Evolutionary conservation across 2,888 invertebrate genomes (phyloP).

Genomic region (Dioctria linearis): DNA sequence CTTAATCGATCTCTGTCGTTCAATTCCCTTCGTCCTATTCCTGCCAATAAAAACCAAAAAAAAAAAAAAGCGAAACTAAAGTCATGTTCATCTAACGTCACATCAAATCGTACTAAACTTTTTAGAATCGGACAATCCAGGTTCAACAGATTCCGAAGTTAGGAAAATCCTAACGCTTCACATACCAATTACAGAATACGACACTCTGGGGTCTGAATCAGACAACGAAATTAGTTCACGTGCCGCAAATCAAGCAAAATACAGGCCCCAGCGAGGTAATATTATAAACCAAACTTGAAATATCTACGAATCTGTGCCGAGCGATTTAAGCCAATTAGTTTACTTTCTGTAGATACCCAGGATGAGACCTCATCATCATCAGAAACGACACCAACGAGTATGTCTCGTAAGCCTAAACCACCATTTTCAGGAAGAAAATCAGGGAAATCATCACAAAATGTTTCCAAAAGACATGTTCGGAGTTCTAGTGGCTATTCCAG

Average conservation of each 20-base stretch:
- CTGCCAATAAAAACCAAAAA: slow-evolving; percentile 33
- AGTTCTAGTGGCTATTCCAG: slow-evolving; percentile 87
- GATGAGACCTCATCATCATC: slow-evolving; percentile 86
- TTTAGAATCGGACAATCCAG: slow-evolving; percentile 93
- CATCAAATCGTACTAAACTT: slow-evolving; percentile 67
- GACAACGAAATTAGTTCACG: slow-evolving; percentile 85
- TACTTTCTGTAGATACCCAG: slow-evolving; percentile 74
- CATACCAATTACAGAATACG: slow-evolving; percentile 95
- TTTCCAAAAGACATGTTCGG: slow-evolving; percentile 81
- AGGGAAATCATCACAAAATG: slow-evolving; percentile 73
- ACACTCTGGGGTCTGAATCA: slow-evolving; percentile 84
- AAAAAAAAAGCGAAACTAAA: slow-evolving; percentile 57
- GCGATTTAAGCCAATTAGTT: slow-evolving; percentile 55
- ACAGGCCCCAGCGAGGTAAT: slow-evolving; percentile 70
- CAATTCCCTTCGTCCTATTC: background rate
- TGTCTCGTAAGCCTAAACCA: slow-evolving; percentile 79
- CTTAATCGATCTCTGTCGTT: background rate
- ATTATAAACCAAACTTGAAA: slow-evolving; percentile 24
- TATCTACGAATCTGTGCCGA: slow-evolving; percentile 9
- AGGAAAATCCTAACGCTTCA: slow-evolving; percentile 93
- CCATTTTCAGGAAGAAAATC: slow-evolving; percentile 81
- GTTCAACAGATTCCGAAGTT: slow-evolving; percentile 95
- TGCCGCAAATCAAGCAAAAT: slow-evolving; percentile 71
- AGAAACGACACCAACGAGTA: slow-evolving; percentile 81
- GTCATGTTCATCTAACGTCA: slow-evolving; percentile 61